Percentiles rank a stretch among this genome's conserved stretches.
These are phyloP conservation scores for Tridacna gigas DNA, from an alignment of 2,888 invertebrate species.

Conservation along the genomic window DNA sequence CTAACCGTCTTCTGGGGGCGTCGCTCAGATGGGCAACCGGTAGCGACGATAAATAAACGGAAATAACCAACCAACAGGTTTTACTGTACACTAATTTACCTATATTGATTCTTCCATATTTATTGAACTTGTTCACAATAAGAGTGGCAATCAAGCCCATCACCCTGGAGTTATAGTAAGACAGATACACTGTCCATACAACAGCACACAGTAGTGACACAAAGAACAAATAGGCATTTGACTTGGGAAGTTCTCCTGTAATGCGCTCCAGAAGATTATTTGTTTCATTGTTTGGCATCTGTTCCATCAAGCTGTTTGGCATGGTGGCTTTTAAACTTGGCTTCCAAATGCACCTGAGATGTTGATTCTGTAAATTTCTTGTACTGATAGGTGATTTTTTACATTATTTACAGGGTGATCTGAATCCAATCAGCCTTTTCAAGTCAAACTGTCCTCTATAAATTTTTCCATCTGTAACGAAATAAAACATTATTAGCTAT, in stretches of 20 bases:
- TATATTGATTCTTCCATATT: slow-evolving; percentile 94
- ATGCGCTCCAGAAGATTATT: slow-evolving; percentile 50
- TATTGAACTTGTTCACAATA: slow-evolving; percentile 93
- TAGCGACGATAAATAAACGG: too few relatives aligned
- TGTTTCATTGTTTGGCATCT: slow-evolving; percentile 38
- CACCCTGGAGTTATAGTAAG: slow-evolving; percentile 97
- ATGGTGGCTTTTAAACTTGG: neutral
- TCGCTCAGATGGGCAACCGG: too few relatives aligned
- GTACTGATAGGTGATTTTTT: too few relatives aligned
- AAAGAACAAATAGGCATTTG: slow-evolving; percentile 78
- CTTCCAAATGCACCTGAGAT: neutral
- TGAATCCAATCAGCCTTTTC: too few relatives aligned
- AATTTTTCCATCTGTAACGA: too few relatives aligned
- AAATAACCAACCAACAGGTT: too few relatives aligned
- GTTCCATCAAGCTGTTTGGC: slow-evolving; percentile 16
- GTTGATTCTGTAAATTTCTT: too few relatives aligned
- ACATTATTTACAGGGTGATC: too few relatives aligned
- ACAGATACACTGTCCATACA: slow-evolving; percentile 96
- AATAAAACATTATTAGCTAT: too few relatives aligned
- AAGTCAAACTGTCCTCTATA: too few relatives aligned
- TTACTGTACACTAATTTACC: slow-evolving; percentile 80
- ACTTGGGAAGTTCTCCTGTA: slow-evolving; percentile 67
- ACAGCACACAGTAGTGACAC: slow-evolving; percentile 87
- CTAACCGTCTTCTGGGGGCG: too few relatives aligned
- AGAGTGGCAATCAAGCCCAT: slow-evolving; percentile 95